Conservation (phyloP, 2,888 invertebrate genomes). For the Drosophila fungiperda region DNA sequence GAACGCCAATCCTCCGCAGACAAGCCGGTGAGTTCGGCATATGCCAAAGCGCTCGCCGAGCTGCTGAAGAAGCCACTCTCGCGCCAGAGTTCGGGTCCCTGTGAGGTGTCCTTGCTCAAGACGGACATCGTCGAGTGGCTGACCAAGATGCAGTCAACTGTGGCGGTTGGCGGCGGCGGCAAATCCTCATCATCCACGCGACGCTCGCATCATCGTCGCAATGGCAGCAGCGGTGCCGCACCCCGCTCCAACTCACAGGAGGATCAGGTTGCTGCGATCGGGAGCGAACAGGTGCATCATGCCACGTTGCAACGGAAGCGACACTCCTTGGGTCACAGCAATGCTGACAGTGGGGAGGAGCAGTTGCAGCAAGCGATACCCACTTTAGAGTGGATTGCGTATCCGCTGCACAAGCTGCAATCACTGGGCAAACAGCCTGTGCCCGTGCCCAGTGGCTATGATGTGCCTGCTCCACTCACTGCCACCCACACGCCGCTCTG, state of each 20-base stretch:
- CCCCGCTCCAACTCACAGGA: conserved; percentile 84
- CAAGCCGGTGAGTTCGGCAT: conserved; percentile 77
- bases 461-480: conserved; percentile 50
- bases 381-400: conserved; percentile 84
- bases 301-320: conserved; percentile 82
- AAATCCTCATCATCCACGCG: conserved; percentile 43
- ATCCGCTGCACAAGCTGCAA: conserved; percentile 83
- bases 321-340: conserved; percentile 84
- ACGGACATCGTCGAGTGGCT: conserved; percentile 85
- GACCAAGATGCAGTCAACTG: conserved; percentile 82
- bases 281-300: conserved; percentile 42
- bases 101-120: conserved; percentile 84
- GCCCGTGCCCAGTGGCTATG: conserved; percentile 67
- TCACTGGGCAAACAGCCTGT: conserved; percentile 80
- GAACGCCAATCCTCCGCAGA: conserved; percentile 76
- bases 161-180: conserved; percentile 9
- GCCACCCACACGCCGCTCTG: conserved; percentile 59
- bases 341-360: conserved; percentile 80
- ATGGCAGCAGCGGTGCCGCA: conserved; percentile 84
- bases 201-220: conserved; percentile 82
- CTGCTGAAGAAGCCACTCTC: conserved; percentile 84
- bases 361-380: conserved; percentile 51
- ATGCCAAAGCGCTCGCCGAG: conserved; percentile 83
- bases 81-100: conserved; percentile 84
- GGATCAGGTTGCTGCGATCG: conserved; percentile 69